These are phyloP conservation scores for Brachypalpus laphriformis DNA, from an alignment of 2,888 invertebrate genomes.

Conservation along the genomic window DNA sequence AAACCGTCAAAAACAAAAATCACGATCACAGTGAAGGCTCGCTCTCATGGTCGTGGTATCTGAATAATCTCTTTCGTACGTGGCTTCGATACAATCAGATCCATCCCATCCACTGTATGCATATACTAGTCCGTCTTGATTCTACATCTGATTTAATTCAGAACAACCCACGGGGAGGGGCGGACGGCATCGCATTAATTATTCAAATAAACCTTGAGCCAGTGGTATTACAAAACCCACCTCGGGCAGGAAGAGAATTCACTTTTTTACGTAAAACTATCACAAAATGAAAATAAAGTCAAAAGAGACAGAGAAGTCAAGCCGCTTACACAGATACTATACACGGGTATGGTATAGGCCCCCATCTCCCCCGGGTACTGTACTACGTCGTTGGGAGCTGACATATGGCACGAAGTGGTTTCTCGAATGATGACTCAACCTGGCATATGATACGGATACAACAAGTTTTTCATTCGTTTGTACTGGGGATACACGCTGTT, in stretches of 20 bases:
- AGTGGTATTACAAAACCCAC: constrained; percentile 2
- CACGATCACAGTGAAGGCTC: background rate
- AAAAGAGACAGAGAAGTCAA: constrained; percentile 1
- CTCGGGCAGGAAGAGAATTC: constrained; percentile 10
- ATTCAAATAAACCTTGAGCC: constrained; percentile 12
- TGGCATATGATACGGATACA: background rate
- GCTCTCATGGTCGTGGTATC: background rate
- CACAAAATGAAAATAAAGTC: background rate
- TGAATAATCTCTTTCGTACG: background rate
- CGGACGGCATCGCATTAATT: background rate
- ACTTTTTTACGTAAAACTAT: background rate
- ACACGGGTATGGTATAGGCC: too few species aligned
- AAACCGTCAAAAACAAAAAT: background rate
- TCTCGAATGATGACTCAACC: constrained; percentile 11
- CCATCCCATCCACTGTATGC: background rate
- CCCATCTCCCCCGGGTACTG: background rate
- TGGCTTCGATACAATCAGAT: background rate
- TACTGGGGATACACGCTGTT: background rate
- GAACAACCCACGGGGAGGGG: background rate
- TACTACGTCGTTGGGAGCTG: background rate
- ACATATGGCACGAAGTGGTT: background rate
- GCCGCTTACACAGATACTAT: background rate
- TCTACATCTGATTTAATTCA: background rate
- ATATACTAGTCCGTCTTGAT: background rate
- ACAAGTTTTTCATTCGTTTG: background rate